Percentiles rank a stretch among this genome's conserved stretches.
Evolutionary conservation across 2,113 vertebrate genomes (phyloP).

Genomic region (Seriola aureovittata): DNA sequence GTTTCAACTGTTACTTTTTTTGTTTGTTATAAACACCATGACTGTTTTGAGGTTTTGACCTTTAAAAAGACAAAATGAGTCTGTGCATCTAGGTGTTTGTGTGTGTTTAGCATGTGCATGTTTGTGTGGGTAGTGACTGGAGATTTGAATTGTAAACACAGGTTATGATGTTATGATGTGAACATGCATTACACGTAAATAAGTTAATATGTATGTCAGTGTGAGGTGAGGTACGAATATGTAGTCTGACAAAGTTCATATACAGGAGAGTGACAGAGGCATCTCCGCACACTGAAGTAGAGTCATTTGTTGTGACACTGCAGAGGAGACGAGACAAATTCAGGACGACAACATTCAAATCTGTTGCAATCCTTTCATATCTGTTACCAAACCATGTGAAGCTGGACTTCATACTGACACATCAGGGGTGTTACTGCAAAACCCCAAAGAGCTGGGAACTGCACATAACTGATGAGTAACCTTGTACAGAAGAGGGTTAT

Average conservation of each 20-base stretch:
- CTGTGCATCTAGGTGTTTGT: neutral
- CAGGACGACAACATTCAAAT: slow-evolving; percentile 47
- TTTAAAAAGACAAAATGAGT: neutral
- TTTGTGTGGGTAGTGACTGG: neutral
- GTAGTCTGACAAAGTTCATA: slow-evolving; percentile 17
- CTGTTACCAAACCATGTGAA: slow-evolving; percentile 56
- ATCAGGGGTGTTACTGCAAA: slow-evolving; percentile 49
- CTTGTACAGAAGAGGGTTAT: slow-evolving; percentile 35
- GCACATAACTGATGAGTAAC: slow-evolving; percentile 6
- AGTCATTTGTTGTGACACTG: slow-evolving; percentile 43
- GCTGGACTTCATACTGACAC: slow-evolving; percentile 54
- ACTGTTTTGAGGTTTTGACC: neutral
- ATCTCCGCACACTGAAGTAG: slow-evolving; percentile 24
- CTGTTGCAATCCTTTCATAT: slow-evolving; percentile 41
- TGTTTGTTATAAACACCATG: neutral
- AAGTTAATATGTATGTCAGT: neutral
- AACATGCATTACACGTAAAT: slow-evolving; percentile 52
- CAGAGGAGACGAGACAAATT: slow-evolving; percentile 44
- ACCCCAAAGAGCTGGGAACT: slow-evolving; percentile 46
- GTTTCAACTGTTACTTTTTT: neutral
- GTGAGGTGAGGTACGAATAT: slow-evolving; percentile 10
- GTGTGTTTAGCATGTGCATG: neutral
- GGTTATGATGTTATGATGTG: slow-evolving; percentile 29
- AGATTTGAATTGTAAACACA: neutral
- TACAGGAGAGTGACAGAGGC: slow-evolving; percentile 1